Conservation (phyloP, 35 echinoderm and acorn worm species). For the Ptychodera flava region DNA sequence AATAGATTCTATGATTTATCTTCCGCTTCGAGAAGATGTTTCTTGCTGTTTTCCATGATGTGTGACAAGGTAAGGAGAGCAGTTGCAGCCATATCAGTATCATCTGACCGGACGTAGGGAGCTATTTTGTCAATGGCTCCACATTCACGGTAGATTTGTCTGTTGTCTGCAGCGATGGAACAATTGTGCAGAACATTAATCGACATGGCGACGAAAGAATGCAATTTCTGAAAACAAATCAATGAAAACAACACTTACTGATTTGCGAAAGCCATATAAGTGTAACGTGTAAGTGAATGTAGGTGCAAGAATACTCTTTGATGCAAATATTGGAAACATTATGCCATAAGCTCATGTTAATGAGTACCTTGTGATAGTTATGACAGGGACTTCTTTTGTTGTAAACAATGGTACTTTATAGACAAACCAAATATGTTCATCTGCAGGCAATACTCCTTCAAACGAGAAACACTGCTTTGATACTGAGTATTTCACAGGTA, state of each 20-base stretch:
- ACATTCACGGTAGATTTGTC: not conserved
- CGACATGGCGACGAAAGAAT: not conserved
- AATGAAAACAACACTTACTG: not conserved
- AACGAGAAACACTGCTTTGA: no score
- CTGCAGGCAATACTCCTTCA: no score
- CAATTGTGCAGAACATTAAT: not conserved
- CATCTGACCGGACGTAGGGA: not conserved
- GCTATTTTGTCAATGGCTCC: not conserved
- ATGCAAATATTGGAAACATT: not conserved
- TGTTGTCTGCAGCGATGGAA: not conserved
- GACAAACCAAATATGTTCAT: no score
- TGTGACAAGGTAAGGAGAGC: not conserved
- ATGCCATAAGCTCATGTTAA: no score
- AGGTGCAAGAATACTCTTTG: not conserved
- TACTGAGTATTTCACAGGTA: no score
- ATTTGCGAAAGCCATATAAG: not conserved
- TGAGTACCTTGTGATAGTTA: no score
- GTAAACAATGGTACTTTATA: no score
- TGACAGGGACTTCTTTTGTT: no score
- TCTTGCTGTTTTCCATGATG: not conserved
- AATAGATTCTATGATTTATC: not conserved
- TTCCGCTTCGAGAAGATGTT: not conserved
- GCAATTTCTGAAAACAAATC: not conserved
- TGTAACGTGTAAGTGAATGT: not conserved
- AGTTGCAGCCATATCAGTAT: not conserved